These are phyloP conservation scores for Otus sunia DNA, from an alignment of 2,113 vertebrate species.

Conservation along the genomic window DNA sequence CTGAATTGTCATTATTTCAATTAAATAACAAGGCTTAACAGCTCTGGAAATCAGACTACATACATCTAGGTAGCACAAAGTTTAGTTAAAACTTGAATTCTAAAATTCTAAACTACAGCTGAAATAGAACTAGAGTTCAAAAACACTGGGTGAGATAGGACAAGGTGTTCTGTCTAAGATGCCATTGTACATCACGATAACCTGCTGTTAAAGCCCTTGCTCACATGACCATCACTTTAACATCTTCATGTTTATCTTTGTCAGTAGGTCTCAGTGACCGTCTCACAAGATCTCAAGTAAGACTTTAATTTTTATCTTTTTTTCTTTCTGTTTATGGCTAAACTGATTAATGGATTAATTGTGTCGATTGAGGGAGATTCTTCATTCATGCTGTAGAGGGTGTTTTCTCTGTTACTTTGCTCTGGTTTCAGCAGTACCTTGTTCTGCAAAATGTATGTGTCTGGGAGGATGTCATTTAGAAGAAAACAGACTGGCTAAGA, in stretches of 20 bases:
- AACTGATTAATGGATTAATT: neutral
- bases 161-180: neutral
- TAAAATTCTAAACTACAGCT: neutral
- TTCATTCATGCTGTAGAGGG: neutral
- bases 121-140: neutral
- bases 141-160: neutral
- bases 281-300: neutral
- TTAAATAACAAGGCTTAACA: neutral
- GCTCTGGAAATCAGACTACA: neutral
- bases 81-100: neutral
- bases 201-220: neutral
- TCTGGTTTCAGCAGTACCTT: neutral
- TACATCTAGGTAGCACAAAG: rapidly evolving
- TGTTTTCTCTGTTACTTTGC: neutral
- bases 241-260: neutral
- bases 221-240: neutral
- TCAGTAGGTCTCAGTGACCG: neutral
- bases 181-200: too few species aligned
- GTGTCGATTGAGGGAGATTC: neutral
- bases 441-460: neutral
- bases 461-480: neutral
- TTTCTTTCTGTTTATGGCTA: neutral
- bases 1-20: neutral
- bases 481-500: neutral
- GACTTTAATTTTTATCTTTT: neutral